These are phyloP conservation scores for Thereva nobilitata DNA, from an alignment of 2,888 invertebrate genomes.

Conservation along the genomic window DNA sequence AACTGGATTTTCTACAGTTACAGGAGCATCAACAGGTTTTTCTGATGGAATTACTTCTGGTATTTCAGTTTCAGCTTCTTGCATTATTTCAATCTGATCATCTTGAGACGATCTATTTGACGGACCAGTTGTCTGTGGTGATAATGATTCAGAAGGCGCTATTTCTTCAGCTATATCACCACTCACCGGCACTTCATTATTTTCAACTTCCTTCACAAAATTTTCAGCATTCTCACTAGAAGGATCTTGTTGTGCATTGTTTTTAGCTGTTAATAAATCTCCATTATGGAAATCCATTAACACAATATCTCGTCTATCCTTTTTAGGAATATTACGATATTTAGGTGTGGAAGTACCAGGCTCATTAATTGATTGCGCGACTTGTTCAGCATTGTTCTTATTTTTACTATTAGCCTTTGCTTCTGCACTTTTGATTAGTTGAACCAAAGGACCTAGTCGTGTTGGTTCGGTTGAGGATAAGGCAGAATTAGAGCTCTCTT, in stretches of 20 bases:
- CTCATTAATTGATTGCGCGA: background rate
- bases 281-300: slow-evolving; percentile 49
- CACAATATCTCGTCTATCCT: slow-evolving; percentile 53
- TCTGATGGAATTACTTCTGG: slow-evolving; percentile 2
- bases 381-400: slow-evolving; percentile 10
- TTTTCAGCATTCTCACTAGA: background rate
- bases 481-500: background rate
- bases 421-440: slow-evolving; percentile 14
- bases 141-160: background rate
- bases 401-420: slow-evolving; percentile 9
- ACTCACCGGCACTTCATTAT: background rate
- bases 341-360: slow-evolving; percentile 40
- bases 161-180: background rate
- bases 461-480: background rate
- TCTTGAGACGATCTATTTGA: no score
- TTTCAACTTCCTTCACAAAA: background rate
- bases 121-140: no score
- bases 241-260: background rate
- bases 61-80: slow-evolving; percentile 4
- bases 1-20: background rate
- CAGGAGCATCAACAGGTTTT: background rate
- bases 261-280: background rate
- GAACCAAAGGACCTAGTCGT: slow-evolving; percentile 10
- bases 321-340: slow-evolving; percentile 57
- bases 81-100: no score